Base-by-base conservation (phyloP, 1,140 invertebrate genomes). In the Drosophila santomea region DNA sequence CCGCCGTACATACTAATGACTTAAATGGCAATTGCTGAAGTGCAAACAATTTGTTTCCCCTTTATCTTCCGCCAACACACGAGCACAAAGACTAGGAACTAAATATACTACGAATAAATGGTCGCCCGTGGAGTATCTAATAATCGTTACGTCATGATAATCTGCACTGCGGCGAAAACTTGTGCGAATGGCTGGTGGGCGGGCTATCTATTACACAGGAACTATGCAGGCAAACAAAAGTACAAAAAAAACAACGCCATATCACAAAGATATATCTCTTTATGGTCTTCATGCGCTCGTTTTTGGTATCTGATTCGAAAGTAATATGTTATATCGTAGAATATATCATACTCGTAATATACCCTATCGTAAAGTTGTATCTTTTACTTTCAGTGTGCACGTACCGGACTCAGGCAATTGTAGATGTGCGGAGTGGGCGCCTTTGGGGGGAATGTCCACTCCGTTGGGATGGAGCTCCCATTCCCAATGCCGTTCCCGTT, bases 391-490 rank as follows among this genome's bases (percentile, higher is more conserved):
- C 28, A 15, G 48, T 51, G 48, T 12, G 1, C 2, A 93, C 94
- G 92, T 93, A 97, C 96, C 95, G 96, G 95, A 90, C 95, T 95
- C 92, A 94, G 95, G 94, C 96, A 96, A 94, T 96, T 94, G 93
- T 95, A 94, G 92, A 92, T 93, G 83, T 95, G 94, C 91, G 95
- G 95, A 75, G 95, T 94, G 90, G 95, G 94, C 91, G 95, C 94
- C 91, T 95, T 95, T 79, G 95, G 96, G 91, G 95, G 96, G 91
- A 96, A 96, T 91, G 96, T 95, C 96, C 96, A 97, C 89, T 96
- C 88, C 39, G 39, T 60, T 44, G 74, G 60, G 38, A 50, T 38
- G n/a, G 48, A 51, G 8, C 25, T 28, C 28, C 64, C 78, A 55
- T 78, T 25, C 23, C 23, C 23, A 25, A 5, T 54, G 23, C 47